A percentile compares a stretch with the other conserved stretches of the same genome.
These are phyloP conservation scores for Peromyscus aztecus DNA, from an alignment of 2,797 vertebrate species.

Conservation along the genomic window DNA sequence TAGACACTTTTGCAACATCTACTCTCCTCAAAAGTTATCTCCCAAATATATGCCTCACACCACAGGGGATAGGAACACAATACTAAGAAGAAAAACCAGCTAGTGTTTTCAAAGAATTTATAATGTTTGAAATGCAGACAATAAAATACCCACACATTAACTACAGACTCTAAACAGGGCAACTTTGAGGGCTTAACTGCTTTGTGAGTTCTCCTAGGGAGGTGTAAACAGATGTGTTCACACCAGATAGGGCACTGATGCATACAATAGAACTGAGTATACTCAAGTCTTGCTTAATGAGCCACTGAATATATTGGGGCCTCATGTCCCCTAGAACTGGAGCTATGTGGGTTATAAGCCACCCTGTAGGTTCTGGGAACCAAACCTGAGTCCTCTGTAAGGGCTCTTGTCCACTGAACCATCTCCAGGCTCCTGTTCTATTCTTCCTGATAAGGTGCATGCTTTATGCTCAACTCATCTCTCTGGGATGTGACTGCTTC, in stretches of 20 bases:
- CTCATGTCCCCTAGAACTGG: not conserved
- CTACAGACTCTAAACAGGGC: not conserved
- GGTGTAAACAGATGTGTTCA: not conserved
- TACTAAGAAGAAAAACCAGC: not conserved
- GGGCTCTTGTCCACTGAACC: not conserved
- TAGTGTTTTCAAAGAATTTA: not conserved
- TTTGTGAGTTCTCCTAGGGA: not conserved
- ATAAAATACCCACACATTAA: not conserved
- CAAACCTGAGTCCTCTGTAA: not conserved
- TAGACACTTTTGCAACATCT: not conserved
- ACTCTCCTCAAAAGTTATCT: not conserved
- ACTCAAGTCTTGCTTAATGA: not conserved
- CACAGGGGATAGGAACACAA: not conserved
- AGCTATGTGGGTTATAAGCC: not conserved
- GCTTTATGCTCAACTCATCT: not conserved
- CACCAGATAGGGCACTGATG: not conserved
- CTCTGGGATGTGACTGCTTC: not conserved
- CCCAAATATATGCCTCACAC: not conserved
- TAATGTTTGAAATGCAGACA: not conserved
- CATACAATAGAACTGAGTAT: not conserved
- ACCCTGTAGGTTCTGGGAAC: not conserved
- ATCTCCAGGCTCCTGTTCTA: not conserved
- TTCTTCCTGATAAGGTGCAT: not conserved
- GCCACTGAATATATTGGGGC: not conserved
- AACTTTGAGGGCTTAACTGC: not conserved